Conservation (phyloP, 2,888 invertebrate genomes). For the Eurytoma californica region DNA sequence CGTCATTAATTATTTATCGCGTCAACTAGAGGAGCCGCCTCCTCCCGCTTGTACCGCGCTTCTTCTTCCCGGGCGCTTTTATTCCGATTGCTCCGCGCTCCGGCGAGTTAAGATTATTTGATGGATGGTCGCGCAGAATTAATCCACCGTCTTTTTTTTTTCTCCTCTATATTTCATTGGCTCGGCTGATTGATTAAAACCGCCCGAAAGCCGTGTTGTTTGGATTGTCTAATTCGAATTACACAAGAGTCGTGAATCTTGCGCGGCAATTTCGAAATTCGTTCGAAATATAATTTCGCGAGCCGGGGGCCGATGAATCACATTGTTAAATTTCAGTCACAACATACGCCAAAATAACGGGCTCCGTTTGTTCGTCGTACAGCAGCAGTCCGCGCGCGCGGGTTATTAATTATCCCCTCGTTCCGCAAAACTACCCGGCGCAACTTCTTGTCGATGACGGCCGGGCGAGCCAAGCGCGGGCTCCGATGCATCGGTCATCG, state of each 20-base stretch:
- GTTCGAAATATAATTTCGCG: constrained; percentile 27
- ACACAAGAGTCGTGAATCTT: background rate
- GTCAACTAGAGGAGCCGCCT: constrained; percentile 63
- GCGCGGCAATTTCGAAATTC: constrained; percentile 16
- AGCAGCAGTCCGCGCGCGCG: background rate
- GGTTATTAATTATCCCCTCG: constrained; percentile 36
- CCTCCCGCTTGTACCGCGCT: background rate
- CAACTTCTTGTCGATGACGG: constrained; percentile 50
- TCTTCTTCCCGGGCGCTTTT: constrained; percentile 4
- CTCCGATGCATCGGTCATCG: constrained; percentile 44
- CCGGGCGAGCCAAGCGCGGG: constrained; percentile 25
- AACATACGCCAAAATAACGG: constrained; percentile 44
- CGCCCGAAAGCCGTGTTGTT: background rate
- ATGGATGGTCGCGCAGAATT: constrained; percentile 9
- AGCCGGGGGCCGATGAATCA: constrained; percentile 27
- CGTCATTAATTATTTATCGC: constrained; percentile 74
- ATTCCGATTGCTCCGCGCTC: constrained; percentile 32
- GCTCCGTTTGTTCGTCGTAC: background rate
- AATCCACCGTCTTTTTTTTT: background rate
- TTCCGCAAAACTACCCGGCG: constrained; percentile 19
- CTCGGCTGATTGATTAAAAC: too few species aligned
- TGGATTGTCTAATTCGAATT: background rate
- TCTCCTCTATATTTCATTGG: background rate
- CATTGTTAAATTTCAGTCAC: constrained; percentile 34
- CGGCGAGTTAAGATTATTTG: constrained; percentile 22